Evolutionary conservation across 2,113 vertebrate genomes (phyloP).

Genomic region (Hydropotes inermis): DNA sequence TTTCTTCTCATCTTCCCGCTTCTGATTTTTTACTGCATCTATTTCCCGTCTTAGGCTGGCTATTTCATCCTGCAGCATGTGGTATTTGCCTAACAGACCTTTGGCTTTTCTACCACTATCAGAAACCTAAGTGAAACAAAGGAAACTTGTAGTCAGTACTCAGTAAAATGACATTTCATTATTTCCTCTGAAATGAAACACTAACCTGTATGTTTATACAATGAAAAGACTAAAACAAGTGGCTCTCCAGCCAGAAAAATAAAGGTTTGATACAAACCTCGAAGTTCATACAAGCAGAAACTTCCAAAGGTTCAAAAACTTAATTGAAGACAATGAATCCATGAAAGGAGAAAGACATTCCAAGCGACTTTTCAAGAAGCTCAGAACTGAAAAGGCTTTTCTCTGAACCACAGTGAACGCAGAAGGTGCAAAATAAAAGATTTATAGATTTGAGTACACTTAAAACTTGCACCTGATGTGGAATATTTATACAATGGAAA

Average conservation of each 20-base stretch:
- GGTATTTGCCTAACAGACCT: constrained; percentile 84
- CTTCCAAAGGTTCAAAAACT: background rate
- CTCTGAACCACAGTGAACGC: background rate
- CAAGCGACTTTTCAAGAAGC: no score
- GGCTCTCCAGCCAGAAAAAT: background rate
- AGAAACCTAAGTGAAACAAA: constrained; percentile 81
- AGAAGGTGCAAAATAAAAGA: background rate
- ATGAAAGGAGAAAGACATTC: background rate
- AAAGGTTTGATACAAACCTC: background rate
- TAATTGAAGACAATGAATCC: background rate
- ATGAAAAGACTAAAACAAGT: background rate
- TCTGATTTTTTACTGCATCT: constrained; percentile 81
- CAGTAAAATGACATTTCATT: background rate
- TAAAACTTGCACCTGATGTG: background rate
- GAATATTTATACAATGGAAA: background rate
- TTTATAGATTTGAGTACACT: background rate
- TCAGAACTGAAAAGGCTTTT: no score
- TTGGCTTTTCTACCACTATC: constrained; percentile 84
- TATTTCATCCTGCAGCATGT: constrained; percentile 87
- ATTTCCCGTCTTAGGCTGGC: constrained; percentile 83
- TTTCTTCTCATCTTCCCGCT: constrained; percentile 85
- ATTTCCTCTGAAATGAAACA: constrained; percentile 27
- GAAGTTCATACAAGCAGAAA: background rate
- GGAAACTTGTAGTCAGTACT: background rate
- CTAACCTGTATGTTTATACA: background rate